phyloP scores from a whole-genome alignment of 2,113 vertebrate genomes.

The Scomber scombrus region DNA sequence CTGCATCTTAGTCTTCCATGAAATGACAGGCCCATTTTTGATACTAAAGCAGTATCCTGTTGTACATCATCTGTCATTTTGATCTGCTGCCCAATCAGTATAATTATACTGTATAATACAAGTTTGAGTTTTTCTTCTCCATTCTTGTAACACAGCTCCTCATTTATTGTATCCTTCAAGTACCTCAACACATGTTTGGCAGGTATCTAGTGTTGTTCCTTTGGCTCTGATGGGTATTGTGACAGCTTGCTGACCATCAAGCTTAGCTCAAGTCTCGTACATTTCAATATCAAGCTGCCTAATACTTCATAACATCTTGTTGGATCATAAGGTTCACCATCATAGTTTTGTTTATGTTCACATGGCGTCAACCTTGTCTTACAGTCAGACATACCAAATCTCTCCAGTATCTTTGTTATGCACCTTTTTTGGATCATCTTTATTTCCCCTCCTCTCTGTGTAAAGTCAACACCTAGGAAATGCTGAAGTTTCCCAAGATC shows the following conservation, averaged over 20 bases:
- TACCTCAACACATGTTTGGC: constrained; percentile 11
- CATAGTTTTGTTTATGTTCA: no score
- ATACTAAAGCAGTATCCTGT: neutral
- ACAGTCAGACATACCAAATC: no score
- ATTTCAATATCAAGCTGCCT: constrained; percentile 12
- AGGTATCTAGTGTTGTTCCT: neutral
- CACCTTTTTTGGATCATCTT: no score
- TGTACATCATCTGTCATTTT: neutral
- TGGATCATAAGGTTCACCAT: neutral
- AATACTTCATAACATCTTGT: neutral
- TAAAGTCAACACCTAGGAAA: no score
- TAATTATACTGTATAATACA: neutral
- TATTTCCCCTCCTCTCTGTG: no score
- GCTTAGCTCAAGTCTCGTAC: constrained; percentile 2
- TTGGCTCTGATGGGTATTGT: neutral
- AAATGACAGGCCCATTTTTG: neutral
- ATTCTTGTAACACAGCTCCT: constrained; percentile 7
- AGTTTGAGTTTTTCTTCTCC: neutral
- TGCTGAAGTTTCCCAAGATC: no score
- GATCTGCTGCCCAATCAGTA: constrained; percentile 10
- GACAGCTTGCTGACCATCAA: constrained; percentile 8
- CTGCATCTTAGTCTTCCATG: neutral
- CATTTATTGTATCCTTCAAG: neutral
- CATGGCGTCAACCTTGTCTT: no score
- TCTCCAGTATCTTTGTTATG: no score